Evolutionary conservation across 2,797 vertebrate genomes (phyloP).

Genomic region (Podarcis lilfordi): DNA sequence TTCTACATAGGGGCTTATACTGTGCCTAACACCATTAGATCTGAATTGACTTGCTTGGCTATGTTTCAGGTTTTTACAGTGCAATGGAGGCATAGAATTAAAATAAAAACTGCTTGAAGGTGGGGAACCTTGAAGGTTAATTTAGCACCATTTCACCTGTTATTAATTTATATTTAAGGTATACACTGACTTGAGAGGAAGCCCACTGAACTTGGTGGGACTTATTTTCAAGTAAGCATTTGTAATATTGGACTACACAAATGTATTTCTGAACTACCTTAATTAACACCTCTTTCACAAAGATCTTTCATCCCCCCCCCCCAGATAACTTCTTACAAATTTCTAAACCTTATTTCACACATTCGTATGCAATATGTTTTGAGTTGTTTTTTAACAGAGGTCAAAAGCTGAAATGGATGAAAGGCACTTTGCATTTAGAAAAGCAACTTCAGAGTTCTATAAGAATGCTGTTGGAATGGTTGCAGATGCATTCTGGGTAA

Average conservation of each 20-base stretch:
- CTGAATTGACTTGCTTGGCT: background rate
- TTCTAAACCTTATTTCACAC: background rate
- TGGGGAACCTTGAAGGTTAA: background rate
- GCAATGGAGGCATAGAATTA: background rate
- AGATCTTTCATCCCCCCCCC: background rate
- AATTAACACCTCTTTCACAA: background rate
- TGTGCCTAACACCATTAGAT: background rate
- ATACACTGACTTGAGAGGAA: background rate
- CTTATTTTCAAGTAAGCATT: background rate
- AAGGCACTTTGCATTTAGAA: constrained; percentile 13
- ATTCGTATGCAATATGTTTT: background rate
- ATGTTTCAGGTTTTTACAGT: background rate
- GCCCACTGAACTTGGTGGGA: background rate
- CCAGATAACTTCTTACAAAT: background rate
- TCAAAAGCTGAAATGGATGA: background rate
- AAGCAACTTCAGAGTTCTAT: background rate
- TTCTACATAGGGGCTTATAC: background rate
- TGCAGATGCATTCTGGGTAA: constrained; percentile 23
- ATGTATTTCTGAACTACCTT: background rate
- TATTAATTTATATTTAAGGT: background rate
- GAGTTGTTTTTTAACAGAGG: background rate
- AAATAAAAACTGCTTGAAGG: background rate
- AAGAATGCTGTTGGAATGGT: background rate
- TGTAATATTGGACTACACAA: background rate
- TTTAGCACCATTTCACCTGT: background rate